Conservation (phyloP, 2,113 vertebrate genomes). For the Felis chaus region DNA sequence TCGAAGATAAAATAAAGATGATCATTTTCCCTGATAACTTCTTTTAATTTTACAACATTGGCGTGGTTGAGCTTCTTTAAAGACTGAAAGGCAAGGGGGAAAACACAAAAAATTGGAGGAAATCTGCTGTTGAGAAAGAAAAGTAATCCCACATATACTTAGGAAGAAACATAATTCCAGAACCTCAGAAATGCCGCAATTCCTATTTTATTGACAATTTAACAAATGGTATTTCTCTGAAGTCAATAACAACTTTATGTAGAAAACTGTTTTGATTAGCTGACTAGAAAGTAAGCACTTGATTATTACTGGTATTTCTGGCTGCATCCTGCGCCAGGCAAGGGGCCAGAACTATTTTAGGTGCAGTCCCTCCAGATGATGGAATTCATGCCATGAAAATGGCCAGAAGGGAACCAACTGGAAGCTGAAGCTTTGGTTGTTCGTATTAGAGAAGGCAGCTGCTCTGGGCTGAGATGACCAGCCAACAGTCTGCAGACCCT, state of each 20-base stretch:
- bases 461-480: not conserved
- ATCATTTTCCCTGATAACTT: conserved; percentile 91
- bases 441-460: conserved; percentile 1
- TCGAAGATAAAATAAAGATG: conserved; percentile 91
- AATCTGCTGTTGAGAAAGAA: not conserved
- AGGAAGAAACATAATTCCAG: not conserved
- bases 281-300: not conserved
- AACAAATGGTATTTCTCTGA: not conserved
- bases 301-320: not conserved
- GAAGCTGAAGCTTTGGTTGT: not conserved
- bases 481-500: not conserved
- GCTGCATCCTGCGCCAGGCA: not conserved
- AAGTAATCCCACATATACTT: not conserved
- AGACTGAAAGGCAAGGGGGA: conserved; percentile 82
- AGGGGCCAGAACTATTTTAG: not conserved
- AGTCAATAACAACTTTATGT: not conserved
- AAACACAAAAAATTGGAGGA: conserved; percentile 14
- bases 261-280: not conserved
- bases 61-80: conserved; percentile 91
- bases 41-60: conserved; percentile 90
- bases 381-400: not conserved
- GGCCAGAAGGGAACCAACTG: not conserved
- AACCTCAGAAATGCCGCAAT: not conserved
- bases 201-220: not conserved
- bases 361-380: not conserved